Evolutionary conservation across 1,140 invertebrate species (phyloP), one percentile per base, ranked within the genome.

Genomic region (Tetragonula clypearis): DNA sequence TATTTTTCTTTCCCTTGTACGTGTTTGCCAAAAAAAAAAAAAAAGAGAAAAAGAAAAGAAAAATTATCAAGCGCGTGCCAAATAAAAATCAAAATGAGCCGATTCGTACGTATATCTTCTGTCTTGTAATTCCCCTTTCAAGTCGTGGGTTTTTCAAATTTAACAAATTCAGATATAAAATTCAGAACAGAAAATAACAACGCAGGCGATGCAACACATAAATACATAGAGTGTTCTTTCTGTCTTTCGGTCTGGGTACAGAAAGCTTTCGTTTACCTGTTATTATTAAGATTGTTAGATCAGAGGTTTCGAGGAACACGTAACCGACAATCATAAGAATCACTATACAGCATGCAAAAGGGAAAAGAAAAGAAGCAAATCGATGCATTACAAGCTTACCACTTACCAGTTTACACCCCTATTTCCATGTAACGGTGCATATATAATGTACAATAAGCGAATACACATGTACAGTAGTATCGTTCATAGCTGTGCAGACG

Each of bases 291-390:
- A 26, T 1, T 21, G 68, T 49, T 78, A 53, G 12, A 65, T 49
- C 69, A 53, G 41, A 49, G 15, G 17, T 78, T 60, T 49, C 5
- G 23, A 55, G 49, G 3, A 17, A 49, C 41, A 49, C 41, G 41
- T n/a, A 35, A 79, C 8, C 5, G 12, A 66, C 19, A 69, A 58
- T 55, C 8, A 60, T 19, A 83, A 81, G 62, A 66, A 78, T 66
- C 62, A 78, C 23, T 87, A 78, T 68, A 82, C 17, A 26, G 23
- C 88, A 90, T 89, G 85, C 81, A 79, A 74, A 87, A 85, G 73
- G 87, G 82, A 79, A 49, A 49, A 49, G 6, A 49, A 49, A 49
- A 49, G 8, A 49, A 49, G 80, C 82, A 79, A 53, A 85, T 79
- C 75, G 41, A 49, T 49, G 41, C 41, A 49, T 9, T 49, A 82